phyloP scores from a whole-genome alignment of 1,140 invertebrate genomes.

The Ceratosolen solmsi region DNA sequence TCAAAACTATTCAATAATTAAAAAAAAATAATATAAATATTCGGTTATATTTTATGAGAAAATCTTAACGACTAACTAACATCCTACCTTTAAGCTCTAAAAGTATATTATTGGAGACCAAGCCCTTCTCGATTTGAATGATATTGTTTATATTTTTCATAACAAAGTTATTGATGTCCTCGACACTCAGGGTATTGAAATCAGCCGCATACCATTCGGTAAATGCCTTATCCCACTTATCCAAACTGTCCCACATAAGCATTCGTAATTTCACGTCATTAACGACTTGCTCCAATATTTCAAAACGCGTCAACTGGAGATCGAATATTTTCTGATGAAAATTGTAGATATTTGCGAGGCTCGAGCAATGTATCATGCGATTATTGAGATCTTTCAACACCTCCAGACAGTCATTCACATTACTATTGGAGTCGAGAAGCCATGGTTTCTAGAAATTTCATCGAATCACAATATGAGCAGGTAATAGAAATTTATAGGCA shows the following conservation, averaged over 20 bases:
- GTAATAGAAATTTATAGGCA: no score
- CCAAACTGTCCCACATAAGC: slow-evolving; percentile 84
- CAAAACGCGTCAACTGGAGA: slow-evolving; percentile 85
- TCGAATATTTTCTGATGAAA: slow-evolving; percentile 82
- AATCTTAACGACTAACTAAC: no score
- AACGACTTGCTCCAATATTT: slow-evolving; percentile 84
- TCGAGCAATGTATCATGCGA: slow-evolving; percentile 77
- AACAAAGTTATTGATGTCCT: slow-evolving; percentile 80
- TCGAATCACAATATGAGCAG: slow-evolving; percentile 28
- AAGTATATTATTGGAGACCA: slow-evolving; percentile 85
- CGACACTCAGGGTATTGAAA: slow-evolving; percentile 81
- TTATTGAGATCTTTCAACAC: slow-evolving; percentile 78
- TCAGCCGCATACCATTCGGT: slow-evolving; percentile 78
- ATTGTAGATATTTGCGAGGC: slow-evolving; percentile 80
- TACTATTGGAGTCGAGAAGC: slow-evolving; percentile 82
- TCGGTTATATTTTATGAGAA: no score
- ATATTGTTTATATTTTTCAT: slow-evolving; percentile 82
- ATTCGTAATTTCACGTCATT: slow-evolving; percentile 85
- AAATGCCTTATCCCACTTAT: slow-evolving; percentile 79
- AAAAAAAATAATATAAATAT: no score
- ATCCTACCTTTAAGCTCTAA: slow-evolving; percentile 76
- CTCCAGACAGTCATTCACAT: slow-evolving; percentile 77
- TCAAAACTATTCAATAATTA: no score
- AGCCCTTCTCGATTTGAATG: slow-evolving; percentile 83
- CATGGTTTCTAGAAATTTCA: slow-evolving; percentile 77